Base-by-base conservation (phyloP, 2,888 invertebrate species). In the Andrena hattorfiana region DNA sequence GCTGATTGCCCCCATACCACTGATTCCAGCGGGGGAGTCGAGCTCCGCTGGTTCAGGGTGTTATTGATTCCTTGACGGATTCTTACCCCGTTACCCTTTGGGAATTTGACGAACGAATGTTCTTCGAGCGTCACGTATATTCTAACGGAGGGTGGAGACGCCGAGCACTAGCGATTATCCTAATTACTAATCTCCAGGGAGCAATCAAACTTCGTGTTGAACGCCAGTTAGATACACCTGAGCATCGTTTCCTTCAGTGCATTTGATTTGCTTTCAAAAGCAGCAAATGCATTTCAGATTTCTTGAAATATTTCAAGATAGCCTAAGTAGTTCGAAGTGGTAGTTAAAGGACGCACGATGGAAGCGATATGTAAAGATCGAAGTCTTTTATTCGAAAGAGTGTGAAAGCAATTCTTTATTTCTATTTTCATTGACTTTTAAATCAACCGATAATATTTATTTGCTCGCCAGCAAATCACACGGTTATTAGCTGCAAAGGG, bases 31-130 rank as follows among this genome's bases (percentile, higher is more conserved):
- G 23, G 20, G 28, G 56, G 26, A 20, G 23, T 23, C 63, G 30
- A 66, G 74, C 56, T 35, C 20, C 20, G 28, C 32, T 56, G 54
- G 32, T 28, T 59, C 48, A 1, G 20, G 28, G 13, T 62, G 59
- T 78, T 84, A 84, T 84, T 84, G 83, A 84, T 84, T 84, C 59
- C 71, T 75, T 67, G 20, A 30, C 54, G 64, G 66, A 84, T 78
- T 71, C 70, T 78, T 74, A 49, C 54, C 6, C 28, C 26, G 20
- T n/a, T 70, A 30, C 42, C 64, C 59, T 35, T 64, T 64, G 28
- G 32, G 30, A 26, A 70, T 54, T 68, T 72, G 23, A 54, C n/a
- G 32, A 49, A 51, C 56, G 16, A 63, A 16, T 64, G 13, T 49
- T 60, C 49, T 16, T 8, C 10, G 13, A 42, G 13, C 10, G n/a